Conservation (phyloP, 2,113 vertebrate genomes). For the Anoura caudifer region DNA sequence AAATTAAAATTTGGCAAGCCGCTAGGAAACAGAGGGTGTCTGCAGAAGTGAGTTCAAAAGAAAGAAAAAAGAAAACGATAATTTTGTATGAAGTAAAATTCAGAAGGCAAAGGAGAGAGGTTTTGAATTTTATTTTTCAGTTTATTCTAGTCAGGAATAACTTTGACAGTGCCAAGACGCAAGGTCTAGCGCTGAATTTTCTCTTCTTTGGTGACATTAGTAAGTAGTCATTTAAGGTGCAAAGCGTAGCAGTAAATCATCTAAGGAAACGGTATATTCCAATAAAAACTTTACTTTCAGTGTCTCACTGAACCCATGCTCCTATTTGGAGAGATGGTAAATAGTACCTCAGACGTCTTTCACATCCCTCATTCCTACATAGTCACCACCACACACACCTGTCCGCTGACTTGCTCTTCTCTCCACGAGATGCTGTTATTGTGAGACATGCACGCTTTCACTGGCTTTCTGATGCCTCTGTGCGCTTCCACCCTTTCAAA, state of each 20-base stretch:
- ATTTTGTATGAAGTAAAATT: neutral
- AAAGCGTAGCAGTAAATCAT: slow-evolving; percentile 26
- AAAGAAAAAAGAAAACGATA: neutral
- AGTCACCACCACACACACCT: neutral
- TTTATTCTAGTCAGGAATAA: slow-evolving; percentile 31
- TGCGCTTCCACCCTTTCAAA: neutral
- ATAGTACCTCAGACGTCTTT: neutral
- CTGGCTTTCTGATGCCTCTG: neutral
- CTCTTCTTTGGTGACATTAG: slow-evolving; percentile 8
- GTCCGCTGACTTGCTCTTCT: neutral
- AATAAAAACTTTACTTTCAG: neutral
- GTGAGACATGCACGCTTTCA: neutral
- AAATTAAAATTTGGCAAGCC: slow-evolving; percentile 62
- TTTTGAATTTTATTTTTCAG: neutral
- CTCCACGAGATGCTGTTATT: neutral
- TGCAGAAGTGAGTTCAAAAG: slow-evolving; percentile 35
- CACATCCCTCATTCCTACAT: neutral
- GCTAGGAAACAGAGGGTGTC: slow-evolving; percentile 57
- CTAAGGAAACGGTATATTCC: neutral
- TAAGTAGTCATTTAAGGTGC: neutral
- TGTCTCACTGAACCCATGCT: neutral
- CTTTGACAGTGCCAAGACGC: neutral
- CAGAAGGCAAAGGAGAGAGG: neutral
- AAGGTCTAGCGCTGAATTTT: slow-evolving; percentile 33
- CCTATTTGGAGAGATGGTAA: neutral